These are phyloP conservation scores for Drosophila carrolli DNA, from an alignment of 1,140 invertebrate species.

Conservation along the genomic window DNA sequence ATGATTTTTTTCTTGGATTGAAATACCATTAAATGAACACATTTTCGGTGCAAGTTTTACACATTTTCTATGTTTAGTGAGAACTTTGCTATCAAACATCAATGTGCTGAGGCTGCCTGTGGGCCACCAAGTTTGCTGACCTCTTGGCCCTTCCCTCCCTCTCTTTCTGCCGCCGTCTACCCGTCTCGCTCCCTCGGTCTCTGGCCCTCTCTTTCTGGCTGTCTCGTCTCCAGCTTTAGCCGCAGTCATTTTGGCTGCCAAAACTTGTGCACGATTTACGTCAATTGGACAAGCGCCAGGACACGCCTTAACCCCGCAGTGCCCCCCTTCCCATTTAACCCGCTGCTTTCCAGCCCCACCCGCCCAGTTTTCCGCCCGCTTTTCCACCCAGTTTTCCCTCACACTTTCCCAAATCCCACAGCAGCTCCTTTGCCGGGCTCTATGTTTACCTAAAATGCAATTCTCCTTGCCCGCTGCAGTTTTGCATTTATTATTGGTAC, in stretches of 20 bases:
- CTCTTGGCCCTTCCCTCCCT: constrained; percentile 12
- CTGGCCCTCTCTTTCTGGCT: not conserved
- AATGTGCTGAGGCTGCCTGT: not conserved
- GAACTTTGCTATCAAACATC: too few relatives aligned
- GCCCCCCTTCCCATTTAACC: constrained; percentile 16
- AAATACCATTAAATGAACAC: too few relatives aligned
- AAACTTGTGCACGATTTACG: constrained; percentile 77
- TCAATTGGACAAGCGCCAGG: constrained; percentile 72
- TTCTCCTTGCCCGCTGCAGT: constrained; percentile 56
- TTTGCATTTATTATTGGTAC: constrained; percentile 68
- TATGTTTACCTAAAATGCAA: constrained; percentile 78
- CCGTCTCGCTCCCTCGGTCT: not conserved
- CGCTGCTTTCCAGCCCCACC: constrained; percentile 1
- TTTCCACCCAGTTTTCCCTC: not conserved
- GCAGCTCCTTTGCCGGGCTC: constrained; percentile 28
- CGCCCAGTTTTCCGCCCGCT: not conserved
- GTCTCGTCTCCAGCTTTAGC: constrained; percentile 47
- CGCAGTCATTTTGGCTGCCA: constrained; percentile 74
- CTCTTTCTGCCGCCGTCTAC: not conserved
- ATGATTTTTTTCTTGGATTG: too few relatives aligned
- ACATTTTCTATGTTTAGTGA: too few relatives aligned
- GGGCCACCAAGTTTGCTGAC: constrained; percentile 58
- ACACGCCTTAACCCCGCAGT: constrained; percentile 49
- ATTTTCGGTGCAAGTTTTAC: too few relatives aligned
- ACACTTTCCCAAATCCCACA: constrained; percentile 12